Evolutionary conservation across 2,113 vertebrate species (phyloP).

Genomic region (Lathamus discolor): DNA sequence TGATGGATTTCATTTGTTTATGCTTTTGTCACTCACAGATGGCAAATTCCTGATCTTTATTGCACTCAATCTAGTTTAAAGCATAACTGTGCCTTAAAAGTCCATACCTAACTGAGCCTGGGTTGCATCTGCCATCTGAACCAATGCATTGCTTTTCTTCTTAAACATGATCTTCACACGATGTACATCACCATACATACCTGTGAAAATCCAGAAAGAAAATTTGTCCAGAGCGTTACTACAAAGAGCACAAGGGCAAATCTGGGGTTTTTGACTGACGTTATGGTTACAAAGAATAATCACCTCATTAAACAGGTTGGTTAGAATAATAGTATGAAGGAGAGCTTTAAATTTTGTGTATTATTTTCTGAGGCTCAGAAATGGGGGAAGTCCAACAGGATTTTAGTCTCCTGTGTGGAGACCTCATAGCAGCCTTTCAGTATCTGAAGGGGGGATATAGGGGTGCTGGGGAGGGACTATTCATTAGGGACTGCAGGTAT

Average conservation of each 20-base stretch:
- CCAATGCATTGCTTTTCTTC: constrained; percentile 85
- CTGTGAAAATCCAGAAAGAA: constrained; percentile 61
- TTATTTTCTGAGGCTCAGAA: neutral
- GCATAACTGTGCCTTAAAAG: neutral
- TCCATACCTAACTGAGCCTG: constrained; percentile 85
- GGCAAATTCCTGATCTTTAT: neutral
- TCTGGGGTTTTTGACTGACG: neutral
- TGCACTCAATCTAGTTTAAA: neutral
- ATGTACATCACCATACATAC: constrained; percentile 86
- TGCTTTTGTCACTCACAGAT: neutral
- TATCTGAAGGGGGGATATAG: no score
- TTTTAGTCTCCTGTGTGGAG: neutral
- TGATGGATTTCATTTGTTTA: neutral
- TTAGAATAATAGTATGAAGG: neutral
- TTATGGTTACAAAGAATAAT: neutral
- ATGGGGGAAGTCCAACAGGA: neutral
- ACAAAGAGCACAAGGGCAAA: neutral
- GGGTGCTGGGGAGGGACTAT: no score
- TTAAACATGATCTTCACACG: constrained; percentile 90
- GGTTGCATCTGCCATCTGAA: constrained; percentile 86
- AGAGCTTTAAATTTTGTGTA: neutral
- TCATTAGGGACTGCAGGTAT: no score
- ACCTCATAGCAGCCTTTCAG: no score
- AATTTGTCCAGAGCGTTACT: neutral
- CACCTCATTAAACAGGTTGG: neutral